phyloP scores from a whole-genome alignment of 2,113 vertebrate species.

The Myanophis thanlyinensis region DNA sequence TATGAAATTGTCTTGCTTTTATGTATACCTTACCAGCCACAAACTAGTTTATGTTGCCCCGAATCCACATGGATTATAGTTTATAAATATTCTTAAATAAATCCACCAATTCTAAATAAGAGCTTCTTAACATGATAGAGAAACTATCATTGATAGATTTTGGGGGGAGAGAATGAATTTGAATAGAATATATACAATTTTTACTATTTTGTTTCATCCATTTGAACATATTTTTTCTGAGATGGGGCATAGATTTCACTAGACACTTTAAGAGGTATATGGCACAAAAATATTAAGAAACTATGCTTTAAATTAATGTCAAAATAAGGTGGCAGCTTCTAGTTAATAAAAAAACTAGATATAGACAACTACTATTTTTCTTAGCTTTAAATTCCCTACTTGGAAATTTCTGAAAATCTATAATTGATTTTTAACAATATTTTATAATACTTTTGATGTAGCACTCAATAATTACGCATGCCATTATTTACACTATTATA shows the following conservation, averaged over 20 bases:
- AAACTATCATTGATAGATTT: neutral
- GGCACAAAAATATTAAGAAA: neutral
- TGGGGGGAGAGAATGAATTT: neutral
- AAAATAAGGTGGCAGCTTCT: neutral
- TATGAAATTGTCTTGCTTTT: neutral
- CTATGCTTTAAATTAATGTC: neutral
- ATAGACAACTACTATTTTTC: conserved; percentile 23
- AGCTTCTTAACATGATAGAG: neutral
- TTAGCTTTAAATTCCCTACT: neutral
- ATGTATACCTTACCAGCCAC: neutral
- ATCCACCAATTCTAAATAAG: neutral
- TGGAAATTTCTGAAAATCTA: neutral
- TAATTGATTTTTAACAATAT: neutral
- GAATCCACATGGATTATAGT: neutral
- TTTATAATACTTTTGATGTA: neutral
- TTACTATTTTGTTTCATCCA: neutral
- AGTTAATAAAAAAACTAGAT: neutral
- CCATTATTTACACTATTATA: neutral
- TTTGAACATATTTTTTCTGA: neutral
- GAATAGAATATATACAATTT: neutral
- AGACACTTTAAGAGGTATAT: neutral
- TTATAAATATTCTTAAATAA: neutral
- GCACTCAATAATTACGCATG: neutral
- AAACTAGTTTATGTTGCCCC: neutral
- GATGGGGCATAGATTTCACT: neutral